These are phyloP conservation scores for Serranus cabrilla DNA, from an alignment of 2,797 vertebrate genomes.

Conservation along the genomic window DNA sequence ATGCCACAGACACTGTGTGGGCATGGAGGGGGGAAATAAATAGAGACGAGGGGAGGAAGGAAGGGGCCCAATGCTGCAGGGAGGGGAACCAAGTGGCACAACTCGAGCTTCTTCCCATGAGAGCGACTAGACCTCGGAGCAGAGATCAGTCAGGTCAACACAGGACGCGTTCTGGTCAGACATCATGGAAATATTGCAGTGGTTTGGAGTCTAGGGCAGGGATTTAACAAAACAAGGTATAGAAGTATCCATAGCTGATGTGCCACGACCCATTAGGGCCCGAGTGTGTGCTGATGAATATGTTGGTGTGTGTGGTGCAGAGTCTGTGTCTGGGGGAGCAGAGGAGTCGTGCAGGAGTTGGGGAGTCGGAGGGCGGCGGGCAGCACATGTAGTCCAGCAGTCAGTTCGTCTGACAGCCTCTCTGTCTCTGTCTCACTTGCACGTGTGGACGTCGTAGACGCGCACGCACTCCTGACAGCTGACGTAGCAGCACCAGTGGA, in stretches of 20 bases:
- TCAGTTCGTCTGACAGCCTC: conserved; percentile 45
- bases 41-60: conserved; percentile 71
- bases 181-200: conserved; percentile 21
- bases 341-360: conserved; percentile 55
- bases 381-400: conserved; percentile 69
- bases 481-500: conserved; percentile 99
- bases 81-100: conserved; percentile 26
- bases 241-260: conserved; percentile 67
- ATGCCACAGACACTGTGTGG: conserved; percentile 59
- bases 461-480: conserved; percentile 97
- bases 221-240: conserved; percentile 40
- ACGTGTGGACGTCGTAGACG: conserved; percentile 96
- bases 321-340: conserved; percentile 26
- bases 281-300: conserved; percentile 46
- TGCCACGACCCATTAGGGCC: conserved; percentile 57
- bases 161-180: conserved; percentile 29
- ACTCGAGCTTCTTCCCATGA: conserved; percentile 56
- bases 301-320: conserved; percentile 34
- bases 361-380: conserved; percentile 21
- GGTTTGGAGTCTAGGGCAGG: conserved; percentile 51
- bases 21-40: conserved; percentile 82
- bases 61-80: conserved; percentile 48
- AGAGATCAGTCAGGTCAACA: conserved; percentile 17
- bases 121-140: conserved; percentile 3
- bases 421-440: conserved; percentile 92